Evolutionary conservation across 2,797 vertebrate species (phyloP).

Genomic region (Clarias pachynema): DNA sequence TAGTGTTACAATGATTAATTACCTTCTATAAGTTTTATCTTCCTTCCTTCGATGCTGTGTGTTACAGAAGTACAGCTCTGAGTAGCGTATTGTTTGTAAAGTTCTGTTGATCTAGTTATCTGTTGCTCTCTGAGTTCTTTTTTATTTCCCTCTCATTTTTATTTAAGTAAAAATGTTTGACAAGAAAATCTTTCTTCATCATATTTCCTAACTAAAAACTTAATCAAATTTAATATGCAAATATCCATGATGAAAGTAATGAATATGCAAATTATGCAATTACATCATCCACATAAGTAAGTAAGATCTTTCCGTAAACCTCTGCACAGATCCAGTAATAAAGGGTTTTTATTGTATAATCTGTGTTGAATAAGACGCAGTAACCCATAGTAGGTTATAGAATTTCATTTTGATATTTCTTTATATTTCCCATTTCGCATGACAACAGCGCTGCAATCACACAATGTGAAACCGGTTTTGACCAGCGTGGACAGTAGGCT

Average conservation of each 20-base stretch:
- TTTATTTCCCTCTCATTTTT: no score
- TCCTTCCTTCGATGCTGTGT: neutral
- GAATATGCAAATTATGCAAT: neutral
- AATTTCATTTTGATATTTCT: neutral
- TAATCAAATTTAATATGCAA: neutral
- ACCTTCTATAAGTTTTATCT: neutral
- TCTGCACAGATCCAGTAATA: neutral
- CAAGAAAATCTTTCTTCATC: neutral
- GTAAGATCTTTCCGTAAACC: no score
- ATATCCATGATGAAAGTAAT: neutral
- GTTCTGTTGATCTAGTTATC: neutral
- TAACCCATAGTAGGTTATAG: neutral
- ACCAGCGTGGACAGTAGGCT: neutral
- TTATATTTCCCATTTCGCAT: neutral
- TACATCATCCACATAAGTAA: neutral
- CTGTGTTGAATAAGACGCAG: neutral
- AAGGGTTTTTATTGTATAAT: neutral
- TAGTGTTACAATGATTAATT: neutral
- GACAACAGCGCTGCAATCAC: neutral
- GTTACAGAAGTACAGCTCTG: no score
- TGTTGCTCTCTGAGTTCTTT: neutral
- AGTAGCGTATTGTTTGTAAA: neutral
- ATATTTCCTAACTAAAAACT: no score
- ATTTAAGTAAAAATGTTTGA: no score
- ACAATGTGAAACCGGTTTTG: neutral